Evolutionary conservation across 2,888 invertebrate genomes (phyloP).

Genomic region (Agonopterix subpropinquella): DNA sequence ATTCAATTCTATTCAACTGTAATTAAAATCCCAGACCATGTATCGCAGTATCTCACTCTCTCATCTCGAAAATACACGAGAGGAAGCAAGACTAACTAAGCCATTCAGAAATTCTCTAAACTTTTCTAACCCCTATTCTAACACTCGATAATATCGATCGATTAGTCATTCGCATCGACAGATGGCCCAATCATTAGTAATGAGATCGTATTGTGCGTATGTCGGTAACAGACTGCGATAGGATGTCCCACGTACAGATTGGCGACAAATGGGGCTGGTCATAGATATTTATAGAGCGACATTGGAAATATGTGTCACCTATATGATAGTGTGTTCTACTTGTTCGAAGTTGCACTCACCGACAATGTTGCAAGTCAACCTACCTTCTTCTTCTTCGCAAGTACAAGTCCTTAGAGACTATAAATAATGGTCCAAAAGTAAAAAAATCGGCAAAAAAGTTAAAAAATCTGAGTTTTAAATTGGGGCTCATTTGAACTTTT

Average conservation of each 20-base stretch:
- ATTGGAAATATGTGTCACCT: conserved; percentile 8
- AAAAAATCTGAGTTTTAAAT: no score
- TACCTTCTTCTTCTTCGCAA: no score
- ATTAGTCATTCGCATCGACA: conserved; percentile 35
- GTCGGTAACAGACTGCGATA: neutral
- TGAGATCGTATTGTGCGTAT: conserved; percentile 33
- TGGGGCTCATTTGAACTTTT: no score
- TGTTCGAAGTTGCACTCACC: no score
- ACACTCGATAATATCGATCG: conserved; percentile 28
- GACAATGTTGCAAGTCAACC: no score
- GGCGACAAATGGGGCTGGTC: conserved; percentile 6
- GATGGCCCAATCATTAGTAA: conserved; percentile 53
- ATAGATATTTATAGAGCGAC: conserved; percentile 8
- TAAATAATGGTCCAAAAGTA: no score
- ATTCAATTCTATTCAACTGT: no score
- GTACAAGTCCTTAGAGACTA: no score
- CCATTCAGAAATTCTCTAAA: neutral
- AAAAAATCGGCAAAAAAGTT: no score
- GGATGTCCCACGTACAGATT: neutral
- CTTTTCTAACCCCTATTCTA: conserved; percentile 18
- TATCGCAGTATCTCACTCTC: no score
- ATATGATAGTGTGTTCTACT: neutral
- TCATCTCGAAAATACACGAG: no score
- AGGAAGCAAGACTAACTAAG: neutral
- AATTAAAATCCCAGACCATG: no score